Conservation (phyloP, 2,888 invertebrate genomes). For the Papilio elwesi region DNA sequence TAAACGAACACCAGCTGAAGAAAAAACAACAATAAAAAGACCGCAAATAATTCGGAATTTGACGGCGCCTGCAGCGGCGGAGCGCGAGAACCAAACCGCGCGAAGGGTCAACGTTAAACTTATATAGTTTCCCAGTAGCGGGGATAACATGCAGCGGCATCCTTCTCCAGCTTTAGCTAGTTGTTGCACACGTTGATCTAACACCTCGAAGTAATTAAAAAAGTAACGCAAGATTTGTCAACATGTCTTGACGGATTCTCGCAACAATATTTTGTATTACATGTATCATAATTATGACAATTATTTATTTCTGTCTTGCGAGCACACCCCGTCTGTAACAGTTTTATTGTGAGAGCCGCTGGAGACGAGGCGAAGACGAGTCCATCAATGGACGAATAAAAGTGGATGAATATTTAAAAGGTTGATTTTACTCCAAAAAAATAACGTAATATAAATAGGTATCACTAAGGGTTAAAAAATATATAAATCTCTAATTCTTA, state of each 20-base stretch:
- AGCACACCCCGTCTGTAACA: too few relatives aligned
- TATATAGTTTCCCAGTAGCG: slow-evolving; percentile 56
- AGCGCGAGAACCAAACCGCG: slow-evolving; percentile 59
- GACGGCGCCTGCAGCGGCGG: slow-evolving; percentile 43
- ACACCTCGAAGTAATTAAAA: neutral
- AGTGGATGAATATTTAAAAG: too few relatives aligned
- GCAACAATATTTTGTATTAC: neutral
- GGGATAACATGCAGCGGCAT: slow-evolving; percentile 48
- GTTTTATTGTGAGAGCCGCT: too few relatives aligned
- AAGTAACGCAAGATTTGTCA: neutral
- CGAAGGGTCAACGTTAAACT: slow-evolving; percentile 60
- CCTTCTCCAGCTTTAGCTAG: slow-evolving; percentile 8
- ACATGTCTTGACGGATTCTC: neutral
- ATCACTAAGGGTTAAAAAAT: too few relatives aligned
- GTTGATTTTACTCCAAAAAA: too few relatives aligned
- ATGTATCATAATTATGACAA: too few relatives aligned
- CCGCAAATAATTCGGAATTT: neutral
- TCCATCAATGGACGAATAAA: too few relatives aligned
- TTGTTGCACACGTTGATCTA: neutral
- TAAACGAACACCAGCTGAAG: slow-evolving; percentile 12
- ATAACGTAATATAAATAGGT: too few relatives aligned
- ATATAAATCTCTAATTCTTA: too few relatives aligned
- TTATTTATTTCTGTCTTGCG: too few relatives aligned
- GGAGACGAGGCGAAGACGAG: too few relatives aligned
- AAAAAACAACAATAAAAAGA: neutral